Conservation (phyloP, 2,888 invertebrate species). For the Drosophila acutilabella region DNA sequence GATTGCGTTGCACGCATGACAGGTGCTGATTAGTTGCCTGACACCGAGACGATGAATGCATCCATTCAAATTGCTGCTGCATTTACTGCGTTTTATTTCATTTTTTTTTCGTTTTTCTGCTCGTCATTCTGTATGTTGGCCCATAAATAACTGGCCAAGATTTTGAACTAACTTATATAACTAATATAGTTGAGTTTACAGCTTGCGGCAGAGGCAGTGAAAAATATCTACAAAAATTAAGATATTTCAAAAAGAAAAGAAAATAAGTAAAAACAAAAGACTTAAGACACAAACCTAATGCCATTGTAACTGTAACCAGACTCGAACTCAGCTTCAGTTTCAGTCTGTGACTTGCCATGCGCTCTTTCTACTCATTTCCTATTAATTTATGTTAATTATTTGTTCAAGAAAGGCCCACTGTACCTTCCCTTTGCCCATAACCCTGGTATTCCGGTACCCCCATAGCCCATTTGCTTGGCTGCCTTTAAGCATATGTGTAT, state of each 20-base stretch:
- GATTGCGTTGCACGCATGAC: conserved; percentile 74
- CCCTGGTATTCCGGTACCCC: conserved; percentile 36
- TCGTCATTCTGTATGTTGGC: conserved; percentile 53
- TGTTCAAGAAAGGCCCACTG: conserved; percentile 59
- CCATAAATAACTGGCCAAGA: conserved; percentile 60
- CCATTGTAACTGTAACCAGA: conserved; percentile 58
- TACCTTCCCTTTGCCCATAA: not conserved
- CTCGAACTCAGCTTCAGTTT: conserved; percentile 9
- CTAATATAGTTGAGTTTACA: not conserved
- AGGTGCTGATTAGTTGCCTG: conserved; percentile 75
- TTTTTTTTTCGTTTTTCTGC: conserved; percentile 4
- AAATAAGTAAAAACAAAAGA: conserved; percentile 57
- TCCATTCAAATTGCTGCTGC: conserved; percentile 45
- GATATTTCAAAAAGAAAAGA: not conserved
- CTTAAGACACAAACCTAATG: conserved; percentile 64
- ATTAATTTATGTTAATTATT: conserved; percentile 78
- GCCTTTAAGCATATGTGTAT: not conserved
- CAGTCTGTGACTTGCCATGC: conserved; percentile 29
- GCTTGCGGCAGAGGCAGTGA: not conserved
- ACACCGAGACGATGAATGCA: conserved; percentile 55
- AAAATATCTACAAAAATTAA: conserved; percentile 4
- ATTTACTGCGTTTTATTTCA: conserved; percentile 32
- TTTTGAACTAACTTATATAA: conserved; percentile 42
- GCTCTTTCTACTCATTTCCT: conserved; percentile 71
- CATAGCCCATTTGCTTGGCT: conserved; percentile 45